Evolutionary conservation across 2,113 vertebrate genomes (phyloP).

Genomic region (Corydoras sp.): DNA sequence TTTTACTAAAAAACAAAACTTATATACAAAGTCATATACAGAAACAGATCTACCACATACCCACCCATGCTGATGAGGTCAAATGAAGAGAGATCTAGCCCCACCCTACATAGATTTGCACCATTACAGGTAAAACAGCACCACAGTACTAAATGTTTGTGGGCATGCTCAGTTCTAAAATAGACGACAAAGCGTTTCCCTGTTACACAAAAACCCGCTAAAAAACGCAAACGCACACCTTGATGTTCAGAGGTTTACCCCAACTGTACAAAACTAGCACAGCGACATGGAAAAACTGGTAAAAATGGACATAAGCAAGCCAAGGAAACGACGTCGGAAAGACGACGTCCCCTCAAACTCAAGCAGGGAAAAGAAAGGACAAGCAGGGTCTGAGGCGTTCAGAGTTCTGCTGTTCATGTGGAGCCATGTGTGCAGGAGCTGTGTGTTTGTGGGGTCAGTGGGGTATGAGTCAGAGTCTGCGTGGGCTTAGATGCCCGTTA

Average conservation of each 20-base stretch:
- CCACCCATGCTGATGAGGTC: no score
- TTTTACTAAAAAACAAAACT: no score
- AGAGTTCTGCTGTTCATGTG: slow-evolving; percentile 3
- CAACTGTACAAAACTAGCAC: slow-evolving; percentile 35
- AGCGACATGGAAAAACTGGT: slow-evolving; percentile 18
- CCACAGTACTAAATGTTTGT: no score
- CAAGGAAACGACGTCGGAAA: slow-evolving; percentile 9
- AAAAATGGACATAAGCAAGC: slow-evolving; percentile 36
- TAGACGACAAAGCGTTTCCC: slow-evolving; percentile 18
- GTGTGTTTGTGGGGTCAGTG: no score
- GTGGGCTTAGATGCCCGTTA: slow-evolving; percentile 80
- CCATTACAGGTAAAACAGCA: no score
- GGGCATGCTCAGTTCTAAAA: no score
- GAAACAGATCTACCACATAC: no score
- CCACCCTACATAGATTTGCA: no score
- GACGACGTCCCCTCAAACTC: slow-evolving; percentile 13
- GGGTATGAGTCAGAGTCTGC: slow-evolving; percentile 73
- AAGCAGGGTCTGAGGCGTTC: background rate
- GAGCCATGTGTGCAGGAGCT: background rate
- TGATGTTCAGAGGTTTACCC: background rate
- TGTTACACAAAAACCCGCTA: slow-evolving; percentile 20
- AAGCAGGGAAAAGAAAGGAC: slow-evolving; percentile 8
- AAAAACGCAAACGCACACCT: slow-evolving; percentile 13
- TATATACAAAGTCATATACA: no score
- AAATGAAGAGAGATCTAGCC: no score